phyloP scores from a whole-genome alignment of 2,113 vertebrate species.

The Rafetus swinhoei region DNA sequence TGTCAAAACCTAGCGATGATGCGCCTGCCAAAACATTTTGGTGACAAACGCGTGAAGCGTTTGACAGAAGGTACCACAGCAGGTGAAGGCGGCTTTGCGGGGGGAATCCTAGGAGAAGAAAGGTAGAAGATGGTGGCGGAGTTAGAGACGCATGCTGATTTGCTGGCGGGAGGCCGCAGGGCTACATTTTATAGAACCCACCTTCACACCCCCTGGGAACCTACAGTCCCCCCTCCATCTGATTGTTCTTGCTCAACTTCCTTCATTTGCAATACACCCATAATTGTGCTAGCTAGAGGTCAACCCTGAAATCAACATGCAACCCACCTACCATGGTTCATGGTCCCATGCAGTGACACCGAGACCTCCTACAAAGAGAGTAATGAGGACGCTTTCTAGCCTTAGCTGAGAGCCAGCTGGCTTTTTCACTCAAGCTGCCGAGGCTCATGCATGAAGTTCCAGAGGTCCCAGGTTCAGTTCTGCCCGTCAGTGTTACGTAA shows the following conservation, averaged over 20 bases:
- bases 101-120: constrained; percentile 53
- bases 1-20: constrained; percentile 85
- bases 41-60: constrained; percentile 75
- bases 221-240: no score
- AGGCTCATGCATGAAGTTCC: no score
- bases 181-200: neutral
- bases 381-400: no score
- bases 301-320: neutral
- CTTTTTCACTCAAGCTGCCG: no score
- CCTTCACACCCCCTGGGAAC: neutral
- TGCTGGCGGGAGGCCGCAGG: accelerated
- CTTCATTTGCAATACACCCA: neutral
- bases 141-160: neutral
- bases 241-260: neutral
- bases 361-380: no score
- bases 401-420: no score
- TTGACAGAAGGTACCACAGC: constrained; percentile 79
- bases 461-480: no score
- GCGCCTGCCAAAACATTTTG: constrained; percentile 86
- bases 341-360: no score
- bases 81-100: constrained; percentile 66
- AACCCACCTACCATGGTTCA: no score
- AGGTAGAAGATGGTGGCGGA: constrained; percentile 16
- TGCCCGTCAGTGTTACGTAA: neutral
- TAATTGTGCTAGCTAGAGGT: neutral